A percentile compares a stretch with the other conserved stretches of the same genome.
phyloP scores from a whole-genome alignment of 2,797 vertebrate genomes.

The Momotus momota region DNA sequence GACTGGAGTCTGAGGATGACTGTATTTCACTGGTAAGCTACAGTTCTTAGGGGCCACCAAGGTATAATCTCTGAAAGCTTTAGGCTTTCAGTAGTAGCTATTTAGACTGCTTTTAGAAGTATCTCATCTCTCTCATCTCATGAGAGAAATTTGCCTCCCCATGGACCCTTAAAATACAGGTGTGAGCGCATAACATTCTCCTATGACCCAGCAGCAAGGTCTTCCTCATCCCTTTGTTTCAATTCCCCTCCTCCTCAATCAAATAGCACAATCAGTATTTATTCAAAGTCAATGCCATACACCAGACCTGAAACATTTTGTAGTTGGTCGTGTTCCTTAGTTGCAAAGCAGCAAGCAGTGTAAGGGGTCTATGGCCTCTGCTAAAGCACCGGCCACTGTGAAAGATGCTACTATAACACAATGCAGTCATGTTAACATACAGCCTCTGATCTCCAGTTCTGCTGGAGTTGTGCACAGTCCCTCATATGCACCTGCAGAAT shows the following conservation, averaged over 20 bases:
- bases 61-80: neutral
- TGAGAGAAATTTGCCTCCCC: neutral
- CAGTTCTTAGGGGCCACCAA: neutral
- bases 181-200: rapidly evolving
- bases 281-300: neutral
- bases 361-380: neutral
- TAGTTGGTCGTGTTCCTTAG: neutral
- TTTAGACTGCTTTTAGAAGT: neutral
- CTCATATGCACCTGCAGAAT: neutral
- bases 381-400: neutral
- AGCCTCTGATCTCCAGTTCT: neutral
- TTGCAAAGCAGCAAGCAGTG: neutral
- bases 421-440: neutral
- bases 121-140: neutral
- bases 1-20: neutral
- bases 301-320: neutral
- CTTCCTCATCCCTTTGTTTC: neutral
- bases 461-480: neutral
- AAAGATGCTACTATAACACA: neutral
- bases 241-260: neutral
- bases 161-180: neutral
- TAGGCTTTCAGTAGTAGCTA: neutral
- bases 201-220: neutral
- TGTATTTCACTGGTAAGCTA: neutral
- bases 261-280: neutral